phyloP scores from a whole-genome alignment of 2,113 vertebrate genomes.

The Athene noctua region DNA sequence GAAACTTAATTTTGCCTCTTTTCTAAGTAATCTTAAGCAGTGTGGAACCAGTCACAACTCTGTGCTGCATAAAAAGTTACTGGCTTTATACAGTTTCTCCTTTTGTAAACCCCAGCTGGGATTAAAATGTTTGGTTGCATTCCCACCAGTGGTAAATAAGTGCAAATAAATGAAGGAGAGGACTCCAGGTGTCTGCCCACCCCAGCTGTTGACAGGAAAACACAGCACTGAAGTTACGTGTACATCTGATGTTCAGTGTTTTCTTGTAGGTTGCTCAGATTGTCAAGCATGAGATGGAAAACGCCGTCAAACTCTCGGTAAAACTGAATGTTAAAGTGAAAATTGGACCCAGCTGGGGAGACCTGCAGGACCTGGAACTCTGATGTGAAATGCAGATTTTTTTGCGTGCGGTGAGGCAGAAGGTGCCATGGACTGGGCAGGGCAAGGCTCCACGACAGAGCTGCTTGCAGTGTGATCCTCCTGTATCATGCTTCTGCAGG shows the following conservation, averaged over 20 bases:
- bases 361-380: slow-evolving; percentile 87
- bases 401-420: rapidly evolving
- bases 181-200: background rate
- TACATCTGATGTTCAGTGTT: background rate
- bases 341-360: slow-evolving; percentile 91
- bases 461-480: rapidly evolving
- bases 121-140: background rate
- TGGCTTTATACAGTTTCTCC: background rate
- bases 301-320: slow-evolving; percentile 84
- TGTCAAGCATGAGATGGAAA: slow-evolving; percentile 95
- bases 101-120: background rate
- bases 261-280: slow-evolving; percentile 89
- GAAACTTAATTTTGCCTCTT: background rate
- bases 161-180: background rate
- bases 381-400: background rate
- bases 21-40: background rate
- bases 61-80: background rate
- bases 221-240: rapidly evolving
- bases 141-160: background rate
- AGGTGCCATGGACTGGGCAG: rapidly evolving
- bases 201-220: background rate
- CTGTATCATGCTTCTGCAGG: rapidly evolving
- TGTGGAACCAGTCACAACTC: background rate
- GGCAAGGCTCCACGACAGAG: background rate
- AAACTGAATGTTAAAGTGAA: slow-evolving; percentile 89